Base-by-base conservation (phyloP, 2,113 vertebrate species). In the Calidris pygmaea region DNA sequence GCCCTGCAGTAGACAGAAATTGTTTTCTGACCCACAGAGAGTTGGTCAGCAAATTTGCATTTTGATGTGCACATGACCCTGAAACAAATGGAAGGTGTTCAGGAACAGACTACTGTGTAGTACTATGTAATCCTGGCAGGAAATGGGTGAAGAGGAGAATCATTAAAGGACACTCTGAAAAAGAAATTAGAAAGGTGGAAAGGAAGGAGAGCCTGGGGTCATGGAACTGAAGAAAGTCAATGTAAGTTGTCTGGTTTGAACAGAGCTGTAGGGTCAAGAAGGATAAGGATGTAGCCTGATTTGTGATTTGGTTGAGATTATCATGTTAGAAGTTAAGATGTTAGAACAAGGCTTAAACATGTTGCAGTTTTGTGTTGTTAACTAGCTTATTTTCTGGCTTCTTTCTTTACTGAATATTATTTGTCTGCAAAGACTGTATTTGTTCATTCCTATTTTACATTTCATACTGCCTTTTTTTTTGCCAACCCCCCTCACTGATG, bases 401-500 rank as follows among this genome's bases (percentile, higher is more conserved):
- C 58, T 39, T 34, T 15, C 52, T 77, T 72, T 53, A n/a, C 19
- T 16, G 14, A 63, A 50, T 26, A 2, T 22, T 58, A 56, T 3
- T 16, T 48, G 5, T 30, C 41, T 80, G 12, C 24, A 70, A 75
- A 62, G 39, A 37, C 6, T 4, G 5, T 43, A 63, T 22, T 35
- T 32, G 21, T 62, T 48, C 0, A 0, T 68, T 91, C n/a, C n/a
- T 4, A 9, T 26, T 67, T n/a, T 9, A 29, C 29, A 27, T 5
- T 86, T 68, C n/a, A 23, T 75, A 43, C 47, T 41, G 24, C 35
- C 30, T 21, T 79, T 55, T n/a, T 76, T 66, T 84, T 2, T 6
- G 10, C 27, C 4, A 6, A 3, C 5, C 18, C 20, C 10, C 15
- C 2, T 47, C 18, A 23, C 4, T 29, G 62, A 16, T 21, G 2